Percentiles rank a stretch among this genome's conserved stretches.
phyloP scores from a whole-genome alignment of 2,888 invertebrate genomes.

The Odontothrips loti region DNA sequence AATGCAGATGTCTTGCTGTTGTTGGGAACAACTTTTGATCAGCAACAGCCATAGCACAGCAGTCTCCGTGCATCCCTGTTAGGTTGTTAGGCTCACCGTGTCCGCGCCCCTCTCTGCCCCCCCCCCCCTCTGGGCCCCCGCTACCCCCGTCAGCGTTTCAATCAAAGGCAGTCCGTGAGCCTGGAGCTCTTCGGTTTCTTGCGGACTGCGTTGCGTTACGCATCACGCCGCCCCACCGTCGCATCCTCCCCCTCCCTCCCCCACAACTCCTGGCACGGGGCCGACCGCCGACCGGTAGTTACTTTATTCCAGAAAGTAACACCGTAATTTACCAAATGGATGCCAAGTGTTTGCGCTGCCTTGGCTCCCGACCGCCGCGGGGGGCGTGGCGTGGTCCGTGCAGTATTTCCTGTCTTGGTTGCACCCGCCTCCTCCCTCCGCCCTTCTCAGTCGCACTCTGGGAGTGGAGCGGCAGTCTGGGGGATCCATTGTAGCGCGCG shows the following conservation, averaged over 20 bases:
- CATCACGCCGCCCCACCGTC: background rate
- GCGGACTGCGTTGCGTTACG: background rate
- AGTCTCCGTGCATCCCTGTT: too few species aligned
- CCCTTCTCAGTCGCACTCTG: background rate
- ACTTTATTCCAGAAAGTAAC: constrained; percentile 2
- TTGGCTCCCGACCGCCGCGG: background rate
- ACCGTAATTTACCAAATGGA: constrained; percentile 11
- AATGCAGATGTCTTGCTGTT: too few species aligned
- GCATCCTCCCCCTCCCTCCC: background rate
- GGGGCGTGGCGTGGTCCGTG: too few species aligned
- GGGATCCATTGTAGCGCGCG: background rate
- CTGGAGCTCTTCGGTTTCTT: background rate
- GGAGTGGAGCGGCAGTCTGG: background rate
- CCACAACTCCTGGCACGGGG: background rate
- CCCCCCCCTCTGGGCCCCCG: too few species aligned
- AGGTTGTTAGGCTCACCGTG: too few species aligned
- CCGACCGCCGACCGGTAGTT: background rate
- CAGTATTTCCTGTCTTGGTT: too few species aligned
- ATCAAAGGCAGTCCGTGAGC: too few species aligned
- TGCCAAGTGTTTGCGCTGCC: background rate
- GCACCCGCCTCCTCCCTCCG: background rate
- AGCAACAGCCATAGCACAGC: too few species aligned
- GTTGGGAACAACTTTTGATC: too few species aligned
- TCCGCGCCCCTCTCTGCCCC: too few species aligned
- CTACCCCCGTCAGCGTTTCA: too few species aligned